Base-by-base conservation (phyloP, 2,797 vertebrate species). In the Benthosema pterotum region DNA sequence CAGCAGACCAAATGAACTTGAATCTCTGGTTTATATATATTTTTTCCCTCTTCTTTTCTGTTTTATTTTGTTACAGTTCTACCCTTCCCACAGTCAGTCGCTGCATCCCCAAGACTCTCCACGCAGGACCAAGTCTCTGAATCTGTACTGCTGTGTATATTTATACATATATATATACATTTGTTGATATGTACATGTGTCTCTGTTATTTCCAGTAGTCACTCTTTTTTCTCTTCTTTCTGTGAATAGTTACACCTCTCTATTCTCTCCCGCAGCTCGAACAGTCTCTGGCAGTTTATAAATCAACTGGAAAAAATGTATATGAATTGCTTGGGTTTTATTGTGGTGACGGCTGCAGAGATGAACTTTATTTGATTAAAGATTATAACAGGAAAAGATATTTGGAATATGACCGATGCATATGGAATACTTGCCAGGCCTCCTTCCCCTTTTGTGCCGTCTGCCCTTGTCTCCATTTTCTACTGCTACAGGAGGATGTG, bases 161-260 rank as follows among this genome's bases (percentile, higher is more conserved):
- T 38, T n/a, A 32, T 32, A 32, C 8, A 38, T 32, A 78, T 88
- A 85, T 88, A 88, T 91, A 88, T 61, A 76, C 70, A 82, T 86
- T 74, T 93, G 90, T 92, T 88, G 77, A 90, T 91, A 91, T 92
- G 90, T 92, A 91, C 82, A 92, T 91, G 83, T 82, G 75, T 90
- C 74, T 78, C 73, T 79, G 82, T 86, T 78, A 82, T 84, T 84
- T 82, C 65, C 69, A 18, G 76, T 88, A 76, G 75, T 69, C 28
- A 65, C 70, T 62, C 54, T 68, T 65, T 52, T 68, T 65, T 52
- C 55, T 79, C 82, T 83, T 75, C 57, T 79, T 89, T 82, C 71
- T 87, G 86, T 92, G 81, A 91, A 88, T 85, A 88, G 72, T 67
- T 67, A 53, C 67, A 67, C 59, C 73, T 77, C 73, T 63, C 3